These are phyloP conservation scores for Octopus sinensis DNA, from an alignment of 1,140 invertebrate genomes.

Conservation along the genomic window DNA sequence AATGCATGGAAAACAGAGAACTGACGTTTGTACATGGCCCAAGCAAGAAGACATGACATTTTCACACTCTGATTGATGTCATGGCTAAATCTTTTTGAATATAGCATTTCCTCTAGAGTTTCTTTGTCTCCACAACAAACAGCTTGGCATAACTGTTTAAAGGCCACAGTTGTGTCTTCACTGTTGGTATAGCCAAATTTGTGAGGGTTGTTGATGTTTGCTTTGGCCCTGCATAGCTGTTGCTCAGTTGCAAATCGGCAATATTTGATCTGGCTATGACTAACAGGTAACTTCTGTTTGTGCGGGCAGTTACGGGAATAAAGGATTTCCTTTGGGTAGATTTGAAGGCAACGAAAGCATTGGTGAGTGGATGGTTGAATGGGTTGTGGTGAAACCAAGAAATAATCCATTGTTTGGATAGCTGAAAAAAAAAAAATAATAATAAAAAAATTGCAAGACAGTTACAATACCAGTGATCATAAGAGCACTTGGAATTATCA, in stretches of 20 bases:
- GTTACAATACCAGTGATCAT: no score
- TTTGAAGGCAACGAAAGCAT: neutral
- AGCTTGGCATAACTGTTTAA: neutral
- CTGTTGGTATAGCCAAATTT: no score
- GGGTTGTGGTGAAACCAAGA: no score
- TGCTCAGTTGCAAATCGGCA: no score
- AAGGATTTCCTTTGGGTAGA: neutral
- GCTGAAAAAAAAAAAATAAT: no score
- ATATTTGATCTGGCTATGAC: neutral
- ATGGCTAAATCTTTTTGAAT: neutral
- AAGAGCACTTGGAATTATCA: no score
- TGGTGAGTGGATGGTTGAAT: neutral
- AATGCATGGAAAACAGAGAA: neutral
- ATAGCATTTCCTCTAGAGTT: neutral
- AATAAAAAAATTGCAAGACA: no score
- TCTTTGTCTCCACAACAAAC: neutral
- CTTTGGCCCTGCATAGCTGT: no score
- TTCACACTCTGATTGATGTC: neutral
- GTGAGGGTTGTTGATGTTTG: no score
- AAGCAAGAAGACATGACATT: neutral
- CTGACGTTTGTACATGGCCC: neutral
- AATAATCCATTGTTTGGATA: no score
- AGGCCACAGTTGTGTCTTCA: no score
- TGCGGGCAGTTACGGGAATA: neutral
- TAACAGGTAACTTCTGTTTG: neutral